phyloP scores from a whole-genome alignment of 2,797 vertebrate species.

The Chrosomus eos region DNA sequence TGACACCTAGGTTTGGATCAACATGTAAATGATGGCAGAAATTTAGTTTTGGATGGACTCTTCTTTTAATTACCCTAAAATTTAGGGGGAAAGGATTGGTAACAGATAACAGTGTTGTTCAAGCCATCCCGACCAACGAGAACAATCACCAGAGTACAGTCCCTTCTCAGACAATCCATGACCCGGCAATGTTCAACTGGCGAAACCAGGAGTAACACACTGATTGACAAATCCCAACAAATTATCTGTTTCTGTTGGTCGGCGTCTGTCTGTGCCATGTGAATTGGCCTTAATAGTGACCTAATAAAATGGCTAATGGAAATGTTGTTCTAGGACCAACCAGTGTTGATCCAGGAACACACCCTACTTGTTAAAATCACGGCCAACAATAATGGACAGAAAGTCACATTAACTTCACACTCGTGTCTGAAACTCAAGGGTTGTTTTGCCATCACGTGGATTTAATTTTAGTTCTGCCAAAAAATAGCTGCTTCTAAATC shows the following conservation, averaged over 20 bases:
- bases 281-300: not conserved
- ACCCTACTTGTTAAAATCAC: not conserved
- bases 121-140: not conserved
- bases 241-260: not conserved
- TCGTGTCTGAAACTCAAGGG: not conserved
- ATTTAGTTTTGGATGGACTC: not conserved
- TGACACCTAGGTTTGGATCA: not conserved
- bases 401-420: slow-evolving; percentile 4
- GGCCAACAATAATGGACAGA: not conserved
- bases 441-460: not conserved
- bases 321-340: not conserved
- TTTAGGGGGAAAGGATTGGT: not conserved
- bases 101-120: not conserved
- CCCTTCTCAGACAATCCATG: no score
- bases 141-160: not conserved
- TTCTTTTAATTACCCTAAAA: not conserved
- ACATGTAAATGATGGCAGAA: not conserved
- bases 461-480: not conserved
- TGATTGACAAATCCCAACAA: not conserved
- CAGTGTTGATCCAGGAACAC: slow-evolving; percentile 4
- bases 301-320: not conserved
- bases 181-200: not conserved
- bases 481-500: slow-evolving; percentile 18
- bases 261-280: not conserved
- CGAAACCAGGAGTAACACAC: not conserved